Evolutionary conservation across 2,888 invertebrate species (phyloP).

Genomic region (Resseliella maxima): DNA sequence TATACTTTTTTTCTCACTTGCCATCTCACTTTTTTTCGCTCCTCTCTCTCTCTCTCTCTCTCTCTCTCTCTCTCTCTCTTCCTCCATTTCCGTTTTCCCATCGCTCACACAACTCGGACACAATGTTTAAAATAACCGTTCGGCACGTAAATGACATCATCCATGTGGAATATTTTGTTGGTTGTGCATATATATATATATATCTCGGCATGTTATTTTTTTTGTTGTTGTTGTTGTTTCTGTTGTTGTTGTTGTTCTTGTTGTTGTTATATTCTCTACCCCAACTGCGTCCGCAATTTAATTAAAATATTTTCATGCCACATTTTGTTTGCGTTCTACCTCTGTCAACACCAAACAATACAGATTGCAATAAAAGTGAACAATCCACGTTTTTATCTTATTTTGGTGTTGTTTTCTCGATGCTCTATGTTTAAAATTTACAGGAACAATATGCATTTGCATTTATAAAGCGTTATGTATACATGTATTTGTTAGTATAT

Average conservation of each 20-base stretch:
- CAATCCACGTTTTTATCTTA: constrained; percentile 42
- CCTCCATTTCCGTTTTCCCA: not conserved
- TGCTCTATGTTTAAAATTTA: not conserved
- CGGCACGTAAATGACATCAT: constrained; percentile 27
- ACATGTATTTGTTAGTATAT: no score
- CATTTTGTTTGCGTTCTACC: constrained; percentile 53
- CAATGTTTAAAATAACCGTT: constrained; percentile 16
- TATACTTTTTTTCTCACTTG: not conserved
- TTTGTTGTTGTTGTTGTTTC: not conserved
- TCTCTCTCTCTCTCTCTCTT: not conserved
- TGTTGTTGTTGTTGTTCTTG: not conserved
- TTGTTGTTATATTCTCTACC: no score
- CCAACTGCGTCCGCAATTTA: constrained; percentile 29
- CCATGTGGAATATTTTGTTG: constrained; percentile 32
- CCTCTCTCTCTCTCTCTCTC: not conserved
- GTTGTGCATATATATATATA: no score
- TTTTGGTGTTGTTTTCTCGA: not conserved
- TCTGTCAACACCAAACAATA: constrained; percentile 51
- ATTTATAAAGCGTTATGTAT: not conserved
- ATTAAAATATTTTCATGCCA: constrained; percentile 54
- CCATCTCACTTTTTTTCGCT: not conserved
- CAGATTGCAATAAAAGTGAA: constrained; percentile 42
- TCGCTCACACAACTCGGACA: not conserved
- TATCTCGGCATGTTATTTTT: no score
- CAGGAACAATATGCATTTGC: not conserved